A percentile compares a stretch with the other conserved stretches of the same genome.
Evolutionary conservation across 2,113 vertebrate genomes (phyloP).

Genomic region (Rhinichthys klamathensis): DNA sequence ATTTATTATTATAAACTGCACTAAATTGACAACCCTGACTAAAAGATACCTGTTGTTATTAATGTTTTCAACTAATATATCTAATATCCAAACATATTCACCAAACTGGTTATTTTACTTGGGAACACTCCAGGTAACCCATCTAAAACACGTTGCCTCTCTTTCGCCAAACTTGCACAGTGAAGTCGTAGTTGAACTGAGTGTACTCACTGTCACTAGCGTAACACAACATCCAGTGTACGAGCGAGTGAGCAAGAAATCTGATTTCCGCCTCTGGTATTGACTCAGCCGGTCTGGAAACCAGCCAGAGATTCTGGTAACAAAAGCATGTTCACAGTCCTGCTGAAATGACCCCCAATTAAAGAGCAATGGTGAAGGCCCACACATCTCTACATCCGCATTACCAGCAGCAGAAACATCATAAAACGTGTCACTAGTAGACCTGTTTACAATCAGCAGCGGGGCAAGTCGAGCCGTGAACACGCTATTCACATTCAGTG

Average conservation of each 20-base stretch:
- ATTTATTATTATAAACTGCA: background rate
- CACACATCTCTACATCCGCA: conserved; percentile 66
- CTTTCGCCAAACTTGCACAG: background rate
- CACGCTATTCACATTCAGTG: background rate
- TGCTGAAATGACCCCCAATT: conserved; percentile 58
- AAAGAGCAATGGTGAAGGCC: conserved; percentile 62
- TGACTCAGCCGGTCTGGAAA: conserved; percentile 67
- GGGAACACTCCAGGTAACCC: background rate
- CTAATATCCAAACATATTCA: background rate
- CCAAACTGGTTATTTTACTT: background rate
- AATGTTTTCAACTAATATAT: background rate
- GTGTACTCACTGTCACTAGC: conserved; percentile 29
- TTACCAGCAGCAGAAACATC: conserved; percentile 73
- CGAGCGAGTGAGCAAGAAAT: conserved; percentile 58
- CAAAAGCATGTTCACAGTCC: conserved; percentile 72
- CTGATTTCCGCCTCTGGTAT: conserved; percentile 75
- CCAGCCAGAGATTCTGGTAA: conserved; percentile 62
- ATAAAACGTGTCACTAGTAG: conserved; percentile 66
- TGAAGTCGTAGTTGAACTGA: conserved; percentile 10
- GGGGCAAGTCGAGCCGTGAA: conserved; percentile 25
- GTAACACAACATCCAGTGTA: conserved; percentile 67
- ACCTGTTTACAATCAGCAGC: conserved; percentile 71
- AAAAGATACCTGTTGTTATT: background rate
- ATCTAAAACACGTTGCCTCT: background rate
- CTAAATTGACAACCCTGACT: background rate